Conservation (phyloP, 2,113 vertebrate species). For the Meles meles region DNA sequence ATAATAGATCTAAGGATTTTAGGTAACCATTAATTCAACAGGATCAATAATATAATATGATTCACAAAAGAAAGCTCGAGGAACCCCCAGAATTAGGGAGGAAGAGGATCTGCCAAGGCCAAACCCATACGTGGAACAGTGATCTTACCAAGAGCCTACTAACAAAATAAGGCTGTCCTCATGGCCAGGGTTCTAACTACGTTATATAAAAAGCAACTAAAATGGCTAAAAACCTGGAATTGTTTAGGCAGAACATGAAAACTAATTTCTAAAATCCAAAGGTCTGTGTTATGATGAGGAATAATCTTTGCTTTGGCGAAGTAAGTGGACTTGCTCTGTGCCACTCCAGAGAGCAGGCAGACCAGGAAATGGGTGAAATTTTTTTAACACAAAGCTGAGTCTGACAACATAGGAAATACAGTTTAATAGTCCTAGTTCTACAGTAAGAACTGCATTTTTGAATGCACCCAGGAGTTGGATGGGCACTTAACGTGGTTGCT, state of each 20-base stretch:
- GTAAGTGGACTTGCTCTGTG: neutral
- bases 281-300: neutral
- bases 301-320: neutral
- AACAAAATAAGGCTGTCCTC: neutral
- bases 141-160: neutral
- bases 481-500: neutral
- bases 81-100: neutral
- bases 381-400: neutral
- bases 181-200: neutral
- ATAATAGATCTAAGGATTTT: neutral
- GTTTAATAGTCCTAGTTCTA: neutral
- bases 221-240: neutral
- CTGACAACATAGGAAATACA: neutral
- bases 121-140: neutral
- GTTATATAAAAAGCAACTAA: neutral
- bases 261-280: neutral
- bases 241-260: neutral
- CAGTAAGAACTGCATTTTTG: neutral
- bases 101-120: neutral
- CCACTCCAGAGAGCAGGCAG: neutral
- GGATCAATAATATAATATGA: neutral
- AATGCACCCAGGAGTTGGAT: neutral
- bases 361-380: neutral
- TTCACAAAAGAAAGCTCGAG: neutral
- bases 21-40: neutral